A percentile compares a stretch with the other conserved stretches of the same genome.
phyloP scores from a whole-genome alignment of 2,113 vertebrate genomes.

The Trogon melanurus region DNA sequence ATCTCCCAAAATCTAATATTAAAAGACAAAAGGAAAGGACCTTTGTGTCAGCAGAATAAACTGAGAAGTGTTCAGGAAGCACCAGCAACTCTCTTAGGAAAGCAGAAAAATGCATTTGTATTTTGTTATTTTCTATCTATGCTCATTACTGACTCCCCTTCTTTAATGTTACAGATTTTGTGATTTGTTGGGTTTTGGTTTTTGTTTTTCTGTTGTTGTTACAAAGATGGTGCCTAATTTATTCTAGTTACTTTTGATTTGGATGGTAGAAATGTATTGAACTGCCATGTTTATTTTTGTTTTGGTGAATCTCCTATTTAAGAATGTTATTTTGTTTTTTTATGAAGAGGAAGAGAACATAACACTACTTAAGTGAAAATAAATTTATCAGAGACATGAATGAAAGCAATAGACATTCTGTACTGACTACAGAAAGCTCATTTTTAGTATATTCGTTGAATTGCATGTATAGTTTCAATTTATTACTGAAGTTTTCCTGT shows the following conservation, averaged over 20 bases:
- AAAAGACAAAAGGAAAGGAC: constrained; percentile 62
- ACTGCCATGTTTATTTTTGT: background rate
- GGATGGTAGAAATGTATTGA: background rate
- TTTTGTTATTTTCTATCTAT: constrained; percentile 44
- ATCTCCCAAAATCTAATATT: constrained; percentile 70
- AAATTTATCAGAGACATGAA: background rate
- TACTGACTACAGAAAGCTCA: background rate
- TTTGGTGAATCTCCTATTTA: background rate
- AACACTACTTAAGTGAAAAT: background rate
- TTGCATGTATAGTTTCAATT: background rate
- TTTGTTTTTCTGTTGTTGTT: background rate
- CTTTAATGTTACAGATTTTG: background rate
- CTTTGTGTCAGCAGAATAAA: constrained; percentile 58
- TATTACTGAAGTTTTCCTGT: background rate
- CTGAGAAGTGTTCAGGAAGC: constrained; percentile 36
- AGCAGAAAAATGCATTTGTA: constrained; percentile 37
- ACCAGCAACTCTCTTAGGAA: constrained; percentile 28
- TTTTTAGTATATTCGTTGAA: background rate
- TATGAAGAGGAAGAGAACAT: background rate
- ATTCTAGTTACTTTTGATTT: constrained; percentile 9
- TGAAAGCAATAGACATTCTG: background rate
- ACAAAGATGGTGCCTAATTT: background rate
- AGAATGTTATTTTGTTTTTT: background rate
- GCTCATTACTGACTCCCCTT: background rate
- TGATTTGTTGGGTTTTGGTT: no score